Base-by-base conservation (phyloP, 2,888 invertebrate genomes). In the Rhopalosiphum nymphaeae region DNA sequence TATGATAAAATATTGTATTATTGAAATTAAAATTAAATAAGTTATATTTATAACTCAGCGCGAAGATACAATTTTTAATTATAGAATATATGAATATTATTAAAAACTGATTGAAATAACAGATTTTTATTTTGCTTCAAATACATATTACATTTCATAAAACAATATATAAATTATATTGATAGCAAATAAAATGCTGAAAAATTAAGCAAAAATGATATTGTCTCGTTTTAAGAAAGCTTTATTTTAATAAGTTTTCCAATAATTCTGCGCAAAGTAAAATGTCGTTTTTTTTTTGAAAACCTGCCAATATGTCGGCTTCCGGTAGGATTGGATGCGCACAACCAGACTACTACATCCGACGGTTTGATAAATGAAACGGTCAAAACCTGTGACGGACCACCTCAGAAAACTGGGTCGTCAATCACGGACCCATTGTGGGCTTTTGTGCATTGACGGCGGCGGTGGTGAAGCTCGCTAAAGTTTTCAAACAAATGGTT, bases 361-460 rank as follows among this genome's bases (percentile, higher is more conserved):
- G 90, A 94, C 90, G 61, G 85, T 94, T 94, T 94, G 93, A 94
- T 94, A 94, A 94, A 94, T 94, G 93, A 94, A 94, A 94, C 90
- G 85, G 93, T 94, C 85, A 90, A 91, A 94, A 89, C 89, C 89
- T 90, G 85, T 90, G 90, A 94, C 93, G 89, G 90, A 94, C 93
- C 90, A 86, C 93, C 90, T 91, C 93, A 86, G 93, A 94, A 90
- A 94, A 90, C 85, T 86, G 89, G 93, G 85, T 94, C 93, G 93
- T 94, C 93, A 94, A 94, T 94, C 90, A 94, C 93, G 57, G 57
- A 57, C 29, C 85, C 61, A 94, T 94, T 93, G 93, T 89, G 89
- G 84, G 89, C 44, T 88, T 90, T 90, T 90, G 90, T 94, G 49
- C 57, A 85, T 46, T 56, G 85, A 84, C 57, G 42, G 57, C 49